These are phyloP conservation scores for Ageneiosus marmoratus DNA, from an alignment of 2,113 vertebrate genomes.

Conservation along the genomic window DNA sequence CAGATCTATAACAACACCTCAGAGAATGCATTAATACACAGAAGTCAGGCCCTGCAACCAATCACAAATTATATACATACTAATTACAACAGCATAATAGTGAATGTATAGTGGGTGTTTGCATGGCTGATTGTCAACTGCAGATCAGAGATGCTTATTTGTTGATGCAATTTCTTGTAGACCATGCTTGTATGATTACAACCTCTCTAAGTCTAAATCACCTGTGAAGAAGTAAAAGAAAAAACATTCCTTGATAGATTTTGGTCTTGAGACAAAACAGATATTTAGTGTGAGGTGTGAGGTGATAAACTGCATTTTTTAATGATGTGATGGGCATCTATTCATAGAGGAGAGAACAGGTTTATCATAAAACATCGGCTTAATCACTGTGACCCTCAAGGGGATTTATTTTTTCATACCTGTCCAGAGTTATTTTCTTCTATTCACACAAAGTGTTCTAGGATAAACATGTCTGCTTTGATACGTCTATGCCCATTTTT, in stretches of 20 bases:
- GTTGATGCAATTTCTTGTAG: neutral
- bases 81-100: constrained; percentile 1
- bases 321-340: constrained; percentile 65
- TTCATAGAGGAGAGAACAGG: constrained; percentile 69
- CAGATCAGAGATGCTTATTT: neutral
- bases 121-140: constrained; percentile 3
- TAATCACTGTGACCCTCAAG: constrained; percentile 80
- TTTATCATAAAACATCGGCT: constrained; percentile 75
- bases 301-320: constrained; percentile 73
- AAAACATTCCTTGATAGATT: constrained; percentile 70
- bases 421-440: constrained; percentile 68
- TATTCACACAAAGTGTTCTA: constrained; percentile 57
- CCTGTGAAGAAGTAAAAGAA: constrained; percentile 40
- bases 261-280: constrained; percentile 76
- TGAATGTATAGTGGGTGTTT: neutral
- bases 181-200: neutral
- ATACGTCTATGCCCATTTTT: constrained; percentile 46
- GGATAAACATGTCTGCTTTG: constrained; percentile 54
- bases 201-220: neutral
- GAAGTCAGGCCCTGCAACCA: constrained; percentile 18
- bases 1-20: constrained; percentile 26
- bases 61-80: constrained; percentile 12
- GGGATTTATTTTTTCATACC: constrained; percentile 74
- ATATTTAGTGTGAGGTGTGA: constrained; percentile 64
- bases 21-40: constrained; percentile 28